These are phyloP conservation scores for Sterrhoptilus dennistouni DNA, from an alignment of 2,113 vertebrate genomes.

Conservation along the genomic window DNA sequence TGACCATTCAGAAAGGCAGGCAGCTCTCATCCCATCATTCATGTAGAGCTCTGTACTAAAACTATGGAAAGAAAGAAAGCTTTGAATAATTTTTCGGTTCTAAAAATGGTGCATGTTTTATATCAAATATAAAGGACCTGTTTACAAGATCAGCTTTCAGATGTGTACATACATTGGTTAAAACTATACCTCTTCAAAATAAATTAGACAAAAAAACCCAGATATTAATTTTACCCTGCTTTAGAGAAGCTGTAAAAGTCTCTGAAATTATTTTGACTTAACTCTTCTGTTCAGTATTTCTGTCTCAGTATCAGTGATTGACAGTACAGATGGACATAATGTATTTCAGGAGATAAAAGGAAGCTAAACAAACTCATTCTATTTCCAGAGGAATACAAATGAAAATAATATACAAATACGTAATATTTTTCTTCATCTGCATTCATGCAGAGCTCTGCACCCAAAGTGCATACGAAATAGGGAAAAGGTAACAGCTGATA, in stretches of 20 bases:
- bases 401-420: neutral
- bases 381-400: constrained; percentile 4
- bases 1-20: neutral
- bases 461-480: neutral
- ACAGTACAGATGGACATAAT: neutral
- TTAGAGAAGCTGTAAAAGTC: neutral
- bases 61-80: neutral
- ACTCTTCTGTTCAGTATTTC: neutral
- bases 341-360: neutral
- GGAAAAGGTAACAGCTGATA: neutral
- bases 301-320: neutral
- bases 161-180: neutral
- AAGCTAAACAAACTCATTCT: neutral
- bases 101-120: neutral
- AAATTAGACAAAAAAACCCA: neutral
- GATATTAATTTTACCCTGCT: neutral
- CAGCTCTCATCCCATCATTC: neutral
- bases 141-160: neutral
- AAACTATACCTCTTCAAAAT: neutral
- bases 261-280: neutral
- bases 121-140: neutral
- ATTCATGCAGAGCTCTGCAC: neutral
- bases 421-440: neutral
- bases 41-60: neutral
- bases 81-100: neutral